Evolutionary conservation across 1,140 invertebrate genomes (phyloP).

Genomic region (Diploscapter pachys): DNA sequence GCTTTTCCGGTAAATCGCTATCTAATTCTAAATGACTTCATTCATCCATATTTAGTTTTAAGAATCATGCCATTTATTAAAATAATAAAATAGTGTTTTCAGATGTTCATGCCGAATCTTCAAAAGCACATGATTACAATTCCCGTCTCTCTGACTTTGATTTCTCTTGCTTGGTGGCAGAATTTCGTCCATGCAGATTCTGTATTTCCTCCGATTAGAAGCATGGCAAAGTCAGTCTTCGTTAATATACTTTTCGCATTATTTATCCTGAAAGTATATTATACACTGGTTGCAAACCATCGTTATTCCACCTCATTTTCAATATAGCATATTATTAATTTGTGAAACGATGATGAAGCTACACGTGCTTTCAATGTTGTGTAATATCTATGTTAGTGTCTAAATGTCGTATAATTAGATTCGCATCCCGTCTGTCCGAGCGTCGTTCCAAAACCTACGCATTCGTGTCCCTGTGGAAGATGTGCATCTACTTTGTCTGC

Average conservation of each 20-base stretch:
- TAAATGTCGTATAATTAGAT: slow-evolving; percentile 10
- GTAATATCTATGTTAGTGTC: not conserved
- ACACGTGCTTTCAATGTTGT: too few species aligned
- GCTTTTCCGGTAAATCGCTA: slow-evolving; percentile 42
- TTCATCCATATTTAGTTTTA: slow-evolving; percentile 7
- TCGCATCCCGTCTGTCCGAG: slow-evolving; percentile 44
- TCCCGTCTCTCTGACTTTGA: slow-evolving; percentile 42
- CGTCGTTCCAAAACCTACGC: slow-evolving; percentile 51
- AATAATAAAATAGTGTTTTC: slow-evolving; percentile 6
- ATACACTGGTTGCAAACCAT: too few species aligned
- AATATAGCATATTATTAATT: too few species aligned
- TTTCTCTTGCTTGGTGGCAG: slow-evolving; percentile 57
- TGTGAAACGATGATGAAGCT: too few species aligned
- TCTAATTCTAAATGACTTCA: slow-evolving; percentile 1
- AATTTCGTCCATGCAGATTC: slow-evolving; percentile 55
- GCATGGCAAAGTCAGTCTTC: slow-evolving; percentile 17
- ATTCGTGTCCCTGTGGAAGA: slow-evolving; percentile 53
- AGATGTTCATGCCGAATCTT: slow-evolving; percentile 45
- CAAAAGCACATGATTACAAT: slow-evolving; percentile 38
- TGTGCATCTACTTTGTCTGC: slow-evolving; percentile 47
- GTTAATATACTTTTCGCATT: not conserved
- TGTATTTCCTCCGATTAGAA: slow-evolving; percentile 49
- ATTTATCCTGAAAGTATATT: too few species aligned
- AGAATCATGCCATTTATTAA: too few species aligned
- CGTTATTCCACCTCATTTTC: too few species aligned